Evolutionary conservation across 2,113 vertebrate genomes (phyloP).

Genomic region (mouse (Mus musculus)): DNA sequence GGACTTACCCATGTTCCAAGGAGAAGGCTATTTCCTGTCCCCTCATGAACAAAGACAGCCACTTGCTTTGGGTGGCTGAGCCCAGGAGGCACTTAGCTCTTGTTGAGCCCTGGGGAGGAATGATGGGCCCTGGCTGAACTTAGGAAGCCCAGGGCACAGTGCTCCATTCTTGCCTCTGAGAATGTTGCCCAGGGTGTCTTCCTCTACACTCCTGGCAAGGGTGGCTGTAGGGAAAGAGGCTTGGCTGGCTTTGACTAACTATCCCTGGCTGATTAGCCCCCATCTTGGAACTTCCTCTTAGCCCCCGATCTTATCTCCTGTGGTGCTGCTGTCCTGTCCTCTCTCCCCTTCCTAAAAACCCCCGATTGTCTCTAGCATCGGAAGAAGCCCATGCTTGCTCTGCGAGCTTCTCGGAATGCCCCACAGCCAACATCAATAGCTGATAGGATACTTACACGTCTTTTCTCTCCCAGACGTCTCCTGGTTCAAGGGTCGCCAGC

Average conservation of each 20-base stretch:
- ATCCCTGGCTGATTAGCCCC: background rate
- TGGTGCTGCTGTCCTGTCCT: background rate
- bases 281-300: background rate
- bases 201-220: background rate
- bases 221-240: background rate
- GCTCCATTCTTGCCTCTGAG: accelerated
- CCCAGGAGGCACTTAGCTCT: background rate
- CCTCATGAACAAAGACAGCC: background rate
- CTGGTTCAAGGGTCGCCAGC: conserved; percentile 84
- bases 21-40: background rate
- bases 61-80: background rate
- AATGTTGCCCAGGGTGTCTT: background rate
- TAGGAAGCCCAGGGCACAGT: background rate
- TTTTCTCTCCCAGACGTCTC: conserved; percentile 76
- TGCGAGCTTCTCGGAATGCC: background rate
- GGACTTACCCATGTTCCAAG: background rate
- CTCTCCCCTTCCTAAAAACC: accelerated
- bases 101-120: background rate
- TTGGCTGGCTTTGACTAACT: background rate
- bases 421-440: background rate
- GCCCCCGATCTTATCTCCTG: background rate
- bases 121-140: background rate
- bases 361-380: background rate
- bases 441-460: accelerated
- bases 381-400: background rate